These are phyloP conservation scores for Chionomys nivalis DNA, from an alignment of 2,113 vertebrate species.

Conservation along the genomic window DNA sequence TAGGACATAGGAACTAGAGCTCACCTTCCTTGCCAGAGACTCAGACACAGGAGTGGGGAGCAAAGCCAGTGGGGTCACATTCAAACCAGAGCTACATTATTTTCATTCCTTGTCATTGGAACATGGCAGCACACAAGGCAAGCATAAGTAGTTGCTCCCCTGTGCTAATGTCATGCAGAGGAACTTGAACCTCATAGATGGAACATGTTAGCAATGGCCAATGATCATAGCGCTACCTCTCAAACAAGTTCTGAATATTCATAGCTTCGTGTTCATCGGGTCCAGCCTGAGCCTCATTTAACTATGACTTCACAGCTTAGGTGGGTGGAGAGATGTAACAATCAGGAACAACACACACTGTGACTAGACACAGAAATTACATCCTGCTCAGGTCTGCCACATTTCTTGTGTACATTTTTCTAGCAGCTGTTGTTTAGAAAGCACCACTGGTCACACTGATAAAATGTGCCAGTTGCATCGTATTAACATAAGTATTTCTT, in stretches of 20 bases:
- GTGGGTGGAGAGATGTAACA: constrained; percentile 30
- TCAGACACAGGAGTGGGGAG: neutral
- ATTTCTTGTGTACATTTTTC: constrained; percentile 62
- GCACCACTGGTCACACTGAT: constrained; percentile 65
- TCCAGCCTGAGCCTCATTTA: constrained; percentile 67
- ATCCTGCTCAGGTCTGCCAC: constrained; percentile 34
- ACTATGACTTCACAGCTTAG: constrained; percentile 66
- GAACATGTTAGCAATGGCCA: constrained; percentile 52
- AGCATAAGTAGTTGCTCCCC: constrained; percentile 65
- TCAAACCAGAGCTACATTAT: neutral
- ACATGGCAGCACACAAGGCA: constrained; percentile 58
- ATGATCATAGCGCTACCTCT: constrained; percentile 67
- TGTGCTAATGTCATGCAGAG: constrained; percentile 65
- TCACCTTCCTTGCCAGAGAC: neutral
- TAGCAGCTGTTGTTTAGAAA: constrained; percentile 80
- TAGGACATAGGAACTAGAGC: neutral
- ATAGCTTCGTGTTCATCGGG: constrained; percentile 56
- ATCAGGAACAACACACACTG: constrained; percentile 39
- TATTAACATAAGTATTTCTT: constrained; percentile 76
- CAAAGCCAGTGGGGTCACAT: neutral
- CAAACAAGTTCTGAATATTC: constrained; percentile 64
- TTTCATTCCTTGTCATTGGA: constrained; percentile 33
- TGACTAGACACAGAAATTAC: constrained; percentile 46
- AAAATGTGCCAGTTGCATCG: constrained; percentile 63
- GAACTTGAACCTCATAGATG: constrained; percentile 74